Percentiles rank a stretch among this genome's conserved stretches.
phyloP scores from a whole-genome alignment of 2,113 vertebrate species.

The Isichthys henryi region DNA sequence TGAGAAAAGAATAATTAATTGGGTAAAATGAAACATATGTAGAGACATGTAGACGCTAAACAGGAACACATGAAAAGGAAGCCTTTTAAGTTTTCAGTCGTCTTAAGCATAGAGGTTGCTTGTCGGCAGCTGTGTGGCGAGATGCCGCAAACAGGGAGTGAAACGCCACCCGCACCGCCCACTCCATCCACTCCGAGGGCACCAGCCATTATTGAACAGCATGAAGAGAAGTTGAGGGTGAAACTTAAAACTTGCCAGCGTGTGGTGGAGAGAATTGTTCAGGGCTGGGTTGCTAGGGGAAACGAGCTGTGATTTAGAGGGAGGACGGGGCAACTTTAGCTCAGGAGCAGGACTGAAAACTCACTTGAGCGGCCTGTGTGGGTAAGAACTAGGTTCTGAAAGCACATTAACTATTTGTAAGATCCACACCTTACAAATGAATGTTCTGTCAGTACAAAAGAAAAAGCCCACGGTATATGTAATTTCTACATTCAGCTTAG shows the following conservation, averaged over 20 bases:
- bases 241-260: not conserved
- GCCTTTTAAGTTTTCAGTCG: not conserved
- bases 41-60: not conserved
- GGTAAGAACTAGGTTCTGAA: not conserved
- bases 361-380: not conserved
- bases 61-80: not conserved
- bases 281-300: constrained; percentile 17
- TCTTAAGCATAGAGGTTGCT: not conserved
- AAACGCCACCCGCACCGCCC: not conserved
- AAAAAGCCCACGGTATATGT: not conserved
- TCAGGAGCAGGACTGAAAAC: not conserved
- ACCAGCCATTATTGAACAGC: constrained; percentile 3
- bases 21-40: not conserved
- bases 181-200: not conserved
- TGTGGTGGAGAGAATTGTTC: not conserved
- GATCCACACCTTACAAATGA: not conserved
- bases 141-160: not conserved
- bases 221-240: not conserved
- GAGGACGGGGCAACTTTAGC: not conserved
- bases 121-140: not conserved
- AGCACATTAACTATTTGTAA: not conserved
- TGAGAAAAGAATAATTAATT: not conserved
- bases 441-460: not conserved
- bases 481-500: not conserved
- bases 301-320: not conserved